A percentile compares a stretch with the other conserved stretches of the same genome.
Conservation (phyloP, 1,140 invertebrate genomes). For the Formica selysi region DNA sequence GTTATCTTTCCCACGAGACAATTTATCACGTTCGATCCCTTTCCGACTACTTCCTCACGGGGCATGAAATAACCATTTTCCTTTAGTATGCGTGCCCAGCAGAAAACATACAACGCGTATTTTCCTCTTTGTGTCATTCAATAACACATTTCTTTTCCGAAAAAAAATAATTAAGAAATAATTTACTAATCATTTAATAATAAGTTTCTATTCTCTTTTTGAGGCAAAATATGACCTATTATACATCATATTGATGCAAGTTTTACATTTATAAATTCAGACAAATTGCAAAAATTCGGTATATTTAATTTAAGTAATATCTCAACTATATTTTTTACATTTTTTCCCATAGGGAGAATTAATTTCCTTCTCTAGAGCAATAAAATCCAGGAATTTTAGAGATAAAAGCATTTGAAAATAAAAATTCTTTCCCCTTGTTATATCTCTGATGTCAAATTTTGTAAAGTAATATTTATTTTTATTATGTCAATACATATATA, state of each 20-base stretch:
- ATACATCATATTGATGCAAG: neutral
- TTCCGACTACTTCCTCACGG: slow-evolving; percentile 7
- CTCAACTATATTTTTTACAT: slow-evolving; percentile 16
- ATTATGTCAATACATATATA: neutral
- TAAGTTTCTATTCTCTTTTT: neutral
- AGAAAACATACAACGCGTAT: slow-evolving; percentile 19
- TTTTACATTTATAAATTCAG: slow-evolving; percentile 13
- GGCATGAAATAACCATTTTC: slow-evolving; percentile 55
- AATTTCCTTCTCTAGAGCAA: slow-evolving; percentile 13
- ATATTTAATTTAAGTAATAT: slow-evolving; percentile 27
- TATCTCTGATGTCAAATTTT: slow-evolving; percentile 16
- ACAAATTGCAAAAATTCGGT: slow-evolving; percentile 21
- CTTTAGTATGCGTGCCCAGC: slow-evolving; percentile 3
- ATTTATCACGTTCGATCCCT: slow-evolving; percentile 66
- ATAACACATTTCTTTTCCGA: neutral
- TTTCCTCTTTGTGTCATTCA: slow-evolving; percentile 6
- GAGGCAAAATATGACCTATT: neutral
- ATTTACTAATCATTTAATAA: neutral
- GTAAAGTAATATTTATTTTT: slow-evolving; percentile 5
- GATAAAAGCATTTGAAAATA: neutral
- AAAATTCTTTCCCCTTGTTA: slow-evolving; percentile 19
- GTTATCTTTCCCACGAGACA: slow-evolving; percentile 58
- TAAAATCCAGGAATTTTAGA: slow-evolving; percentile 30
- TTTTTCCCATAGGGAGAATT: neutral
- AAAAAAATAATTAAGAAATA: slow-evolving; percentile 21